These are phyloP conservation scores for Sialis lutaria DNA, from an alignment of 2,888 invertebrate genomes.

Conservation along the genomic window DNA sequence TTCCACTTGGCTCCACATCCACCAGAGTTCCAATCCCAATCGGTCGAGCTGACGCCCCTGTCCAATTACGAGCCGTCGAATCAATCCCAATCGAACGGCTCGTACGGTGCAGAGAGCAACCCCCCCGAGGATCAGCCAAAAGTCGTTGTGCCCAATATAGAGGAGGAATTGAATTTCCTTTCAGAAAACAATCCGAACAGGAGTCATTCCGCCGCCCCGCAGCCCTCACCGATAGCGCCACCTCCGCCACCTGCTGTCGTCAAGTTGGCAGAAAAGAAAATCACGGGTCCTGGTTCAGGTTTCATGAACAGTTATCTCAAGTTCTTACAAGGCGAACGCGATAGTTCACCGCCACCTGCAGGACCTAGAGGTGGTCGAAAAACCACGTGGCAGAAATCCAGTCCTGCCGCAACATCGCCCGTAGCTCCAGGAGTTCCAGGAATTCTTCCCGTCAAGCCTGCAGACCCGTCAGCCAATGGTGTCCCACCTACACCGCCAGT, in stretches of 20 bases:
- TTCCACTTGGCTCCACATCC: slow-evolving; percentile 54
- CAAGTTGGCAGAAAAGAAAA: slow-evolving; percentile 41
- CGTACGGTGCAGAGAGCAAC: slow-evolving; percentile 14
- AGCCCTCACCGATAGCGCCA: slow-evolving; percentile 27
- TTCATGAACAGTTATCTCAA: slow-evolving; percentile 80
- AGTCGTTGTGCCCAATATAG: slow-evolving; percentile 77
- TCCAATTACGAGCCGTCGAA: slow-evolving; percentile 38
- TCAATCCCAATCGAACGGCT: slow-evolving; percentile 18
- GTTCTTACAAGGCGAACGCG: slow-evolving; percentile 67
- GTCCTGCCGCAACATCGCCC: slow-evolving; percentile 21
- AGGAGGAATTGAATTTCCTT: slow-evolving; percentile 72
- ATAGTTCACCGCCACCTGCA: slow-evolving; percentile 62
- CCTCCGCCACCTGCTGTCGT: slow-evolving; percentile 32
- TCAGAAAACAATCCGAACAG: slow-evolving; percentile 28
- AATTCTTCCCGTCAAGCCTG: slow-evolving; percentile 13
- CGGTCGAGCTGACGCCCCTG: slow-evolving; percentile 46
- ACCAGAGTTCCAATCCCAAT: slow-evolving; percentile 38
- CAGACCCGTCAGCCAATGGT: slow-evolving; percentile 8
- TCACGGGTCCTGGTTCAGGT: slow-evolving; percentile 46
- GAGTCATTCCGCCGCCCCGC: slow-evolving; percentile 5
- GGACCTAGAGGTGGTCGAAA: slow-evolving; percentile 47
- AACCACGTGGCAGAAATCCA: slow-evolving; percentile 42
- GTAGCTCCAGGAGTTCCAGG: slow-evolving; percentile 25
- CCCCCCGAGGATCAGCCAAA: slow-evolving; percentile 53
- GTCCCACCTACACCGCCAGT: slow-evolving; percentile 12